Evolutionary conservation across 2,888 invertebrate species (phyloP).

Genomic region (Perithous albicinctus): DNA sequence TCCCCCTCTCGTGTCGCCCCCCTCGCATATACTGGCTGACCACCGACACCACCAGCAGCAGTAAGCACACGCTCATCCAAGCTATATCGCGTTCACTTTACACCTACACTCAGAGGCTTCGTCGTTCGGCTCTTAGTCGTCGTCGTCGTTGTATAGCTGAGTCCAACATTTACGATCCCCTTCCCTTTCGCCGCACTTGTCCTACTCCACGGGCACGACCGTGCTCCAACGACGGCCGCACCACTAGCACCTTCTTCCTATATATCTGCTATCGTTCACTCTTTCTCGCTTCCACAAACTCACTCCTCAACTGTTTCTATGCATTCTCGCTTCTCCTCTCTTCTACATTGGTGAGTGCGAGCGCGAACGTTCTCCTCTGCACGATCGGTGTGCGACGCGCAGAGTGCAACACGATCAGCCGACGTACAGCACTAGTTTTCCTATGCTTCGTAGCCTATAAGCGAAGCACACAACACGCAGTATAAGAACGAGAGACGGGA

Average conservation of each 20-base stretch:
- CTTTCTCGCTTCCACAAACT: constrained; percentile 15
- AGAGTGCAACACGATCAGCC: constrained; percentile 35
- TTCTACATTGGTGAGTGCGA: not conserved
- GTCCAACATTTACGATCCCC: constrained; percentile 58
- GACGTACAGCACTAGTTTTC: constrained; percentile 33
- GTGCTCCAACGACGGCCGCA: not conserved
- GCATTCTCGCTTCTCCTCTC: constrained; percentile 25
- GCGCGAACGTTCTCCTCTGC: constrained; percentile 35
- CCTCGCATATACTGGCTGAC: constrained; percentile 72
- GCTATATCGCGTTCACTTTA: constrained; percentile 79
- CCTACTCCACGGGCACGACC: constrained; percentile 15
- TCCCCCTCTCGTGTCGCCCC: constrained; percentile 79
- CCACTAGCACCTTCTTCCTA: constrained; percentile 3
- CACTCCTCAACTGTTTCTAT: constrained; percentile 3
- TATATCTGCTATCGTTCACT: constrained; percentile 36
- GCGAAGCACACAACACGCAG: constrained; percentile 20
- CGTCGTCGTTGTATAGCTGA: constrained; percentile 14
- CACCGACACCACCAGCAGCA: constrained; percentile 49
- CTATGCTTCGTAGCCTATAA: not conserved
- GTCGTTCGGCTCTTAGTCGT: constrained; percentile 51
- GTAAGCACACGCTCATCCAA: constrained; percentile 50
- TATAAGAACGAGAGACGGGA: constrained; percentile 36
- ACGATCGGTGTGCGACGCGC: constrained; percentile 25
- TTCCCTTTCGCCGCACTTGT: constrained; percentile 18
- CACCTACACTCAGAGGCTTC: constrained; percentile 75